These are phyloP conservation scores for Ectemnius lituratus DNA, from an alignment of 2,888 invertebrate genomes.

Conservation along the genomic window DNA sequence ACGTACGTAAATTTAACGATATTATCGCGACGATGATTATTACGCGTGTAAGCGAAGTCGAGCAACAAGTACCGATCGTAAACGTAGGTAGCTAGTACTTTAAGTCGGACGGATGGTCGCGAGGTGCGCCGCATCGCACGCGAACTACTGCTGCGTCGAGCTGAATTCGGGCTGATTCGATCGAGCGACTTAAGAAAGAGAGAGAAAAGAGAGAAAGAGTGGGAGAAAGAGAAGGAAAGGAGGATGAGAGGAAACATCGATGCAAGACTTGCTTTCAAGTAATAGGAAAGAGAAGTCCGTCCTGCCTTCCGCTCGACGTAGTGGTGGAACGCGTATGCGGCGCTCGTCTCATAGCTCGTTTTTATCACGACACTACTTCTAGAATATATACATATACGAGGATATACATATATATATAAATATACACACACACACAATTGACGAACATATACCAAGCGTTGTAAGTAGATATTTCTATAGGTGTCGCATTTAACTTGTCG, in stretches of 20 bases:
- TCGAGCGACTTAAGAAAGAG: no score
- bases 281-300: not conserved
- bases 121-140: constrained; percentile 61
- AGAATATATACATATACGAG: constrained; percentile 65
- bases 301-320: constrained; percentile 36
- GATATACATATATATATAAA: constrained; percentile 52
- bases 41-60: constrained; percentile 58
- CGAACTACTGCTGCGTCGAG: constrained; percentile 41
- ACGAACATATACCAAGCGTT: constrained; percentile 61
- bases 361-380: constrained; percentile 75
- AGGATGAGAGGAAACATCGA: not conserved
- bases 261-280: no score
- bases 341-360: constrained; percentile 71
- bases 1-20: constrained; percentile 53
- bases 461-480: constrained; percentile 67
- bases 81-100: constrained; percentile 65
- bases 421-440: constrained; percentile 48
- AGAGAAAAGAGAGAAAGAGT: no score
- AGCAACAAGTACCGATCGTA: constrained; percentile 55
- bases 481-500: constrained; percentile 70
- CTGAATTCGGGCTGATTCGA: no score
- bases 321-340: constrained; percentile 44
- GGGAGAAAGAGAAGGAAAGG: not conserved
- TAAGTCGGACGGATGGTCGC: constrained; percentile 73
- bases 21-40: constrained; percentile 60